A percentile compares a stretch with the other conserved stretches of the same genome.
phyloP scores from a whole-genome alignment of 2,113 vertebrate species.

The Chlamydotis undulata region DNA sequence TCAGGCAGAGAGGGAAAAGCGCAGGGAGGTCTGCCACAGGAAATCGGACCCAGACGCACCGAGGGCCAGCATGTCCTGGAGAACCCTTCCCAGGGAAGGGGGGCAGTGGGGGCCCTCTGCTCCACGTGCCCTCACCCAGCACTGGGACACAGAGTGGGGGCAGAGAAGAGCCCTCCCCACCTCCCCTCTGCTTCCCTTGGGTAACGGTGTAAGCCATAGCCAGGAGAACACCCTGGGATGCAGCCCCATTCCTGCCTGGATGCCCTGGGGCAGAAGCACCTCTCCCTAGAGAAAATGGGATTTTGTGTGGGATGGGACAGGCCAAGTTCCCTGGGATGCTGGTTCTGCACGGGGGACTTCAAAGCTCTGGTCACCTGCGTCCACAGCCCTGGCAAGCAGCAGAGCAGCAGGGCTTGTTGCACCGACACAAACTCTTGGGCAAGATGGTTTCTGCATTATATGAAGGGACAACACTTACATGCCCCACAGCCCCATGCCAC shows the following conservation, averaged over 20 bases:
- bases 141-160: neutral
- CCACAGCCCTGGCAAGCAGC: neutral
- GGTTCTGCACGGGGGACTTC: neutral
- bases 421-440: accelerated
- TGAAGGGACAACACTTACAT: neutral
- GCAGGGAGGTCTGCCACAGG: neutral
- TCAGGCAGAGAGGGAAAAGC: neutral
- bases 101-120: accelerated
- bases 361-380: neutral
- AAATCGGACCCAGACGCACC: neutral
- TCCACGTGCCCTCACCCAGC: neutral
- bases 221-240: neutral
- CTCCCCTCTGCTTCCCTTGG: neutral
- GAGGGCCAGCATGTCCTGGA: neutral
- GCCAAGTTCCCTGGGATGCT: neutral
- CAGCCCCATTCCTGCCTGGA: neutral
- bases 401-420: neutral
- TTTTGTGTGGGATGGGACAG: neutral
- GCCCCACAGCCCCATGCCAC: neutral
- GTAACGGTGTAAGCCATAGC: neutral
- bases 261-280: accelerated
- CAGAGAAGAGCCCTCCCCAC: neutral
- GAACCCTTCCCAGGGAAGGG: neutral
- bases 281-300: neutral
- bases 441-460: accelerated